A percentile compares a stretch with the other conserved stretches of the same genome.
Evolutionary conservation across 2,888 invertebrate genomes (phyloP).

Genomic region (Caenorhabditis sp.): DNA sequence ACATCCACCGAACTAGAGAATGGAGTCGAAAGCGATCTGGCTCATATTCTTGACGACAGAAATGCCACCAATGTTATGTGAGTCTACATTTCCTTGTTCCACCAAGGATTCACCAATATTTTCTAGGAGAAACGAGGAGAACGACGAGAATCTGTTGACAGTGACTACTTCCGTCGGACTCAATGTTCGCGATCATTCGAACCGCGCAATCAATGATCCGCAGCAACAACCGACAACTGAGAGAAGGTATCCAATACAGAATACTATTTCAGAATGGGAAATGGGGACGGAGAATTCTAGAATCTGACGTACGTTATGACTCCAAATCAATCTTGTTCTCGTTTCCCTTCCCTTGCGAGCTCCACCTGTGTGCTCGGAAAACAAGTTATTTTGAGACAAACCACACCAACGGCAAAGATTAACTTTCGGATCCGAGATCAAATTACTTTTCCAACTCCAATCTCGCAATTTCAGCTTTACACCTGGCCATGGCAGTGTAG

Average conservation of each 20-base stretch:
- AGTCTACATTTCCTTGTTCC: not conserved
- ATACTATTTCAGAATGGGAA: not conserved
- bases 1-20: constrained; percentile 30
- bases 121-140: constrained; percentile 41
- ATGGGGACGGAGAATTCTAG: too few relatives aligned
- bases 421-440: too few relatives aligned
- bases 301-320: too few relatives aligned
- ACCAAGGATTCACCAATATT: not conserved
- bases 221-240: not conserved
- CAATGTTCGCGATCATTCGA: constrained; percentile 44
- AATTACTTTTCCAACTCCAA: too few relatives aligned
- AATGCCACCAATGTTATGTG: constrained; percentile 24
- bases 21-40: constrained; percentile 33
- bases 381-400: not conserved
- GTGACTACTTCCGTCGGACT: constrained; percentile 56
- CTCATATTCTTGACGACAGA: constrained; percentile 12
- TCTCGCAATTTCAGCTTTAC: constrained; percentile 33
- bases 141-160: constrained; percentile 31
- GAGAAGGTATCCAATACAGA: constrained; percentile 6
- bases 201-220: not conserved
- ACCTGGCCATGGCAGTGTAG: constrained; percentile 45
- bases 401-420: constrained; percentile 1
- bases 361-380: not conserved
- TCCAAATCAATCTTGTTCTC: too few relatives aligned
- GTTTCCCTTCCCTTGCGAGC: not conserved